Base-by-base conservation (phyloP, 2,797 vertebrate genomes). In the Chloroceryle amazona region DNA sequence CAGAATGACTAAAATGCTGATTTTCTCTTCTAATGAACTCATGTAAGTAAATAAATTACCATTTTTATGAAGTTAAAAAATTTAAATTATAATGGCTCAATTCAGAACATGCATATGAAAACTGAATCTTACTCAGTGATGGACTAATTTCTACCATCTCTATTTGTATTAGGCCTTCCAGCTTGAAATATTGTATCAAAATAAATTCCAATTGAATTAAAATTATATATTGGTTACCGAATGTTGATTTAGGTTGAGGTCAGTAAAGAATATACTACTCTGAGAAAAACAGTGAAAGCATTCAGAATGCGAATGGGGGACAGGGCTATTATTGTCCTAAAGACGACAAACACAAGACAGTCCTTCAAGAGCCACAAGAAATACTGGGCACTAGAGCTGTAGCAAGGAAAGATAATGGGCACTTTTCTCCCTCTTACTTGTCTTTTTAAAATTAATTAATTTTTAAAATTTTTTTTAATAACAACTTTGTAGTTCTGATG, bases 51-150 rank as follows among this genome's bases (percentile, higher is more conserved):
- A 96, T 88, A 91, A 88, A 94, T 93, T 75, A 75, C 16, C 41
- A 55, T 83, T 90, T 78, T 95, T 93, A 94, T 90, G 63, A 87
- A 87, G 55, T 84, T 85, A 37, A 93, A 92, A 75, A 33, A 82
- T 76, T 72, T 89, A 89, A 92, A 95, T 85, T 19, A 85, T 76
- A 93, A 89, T 52, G 9, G 67, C 14, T 26, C 39, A 73, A 80
- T 82, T 91, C 71, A 79, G 35, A 76, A 79, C 26, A 47, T 60
- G 67, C 12, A 19, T 37, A 76, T 13, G 55, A 73, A 49, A 67
- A 85, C 13, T 58, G 46, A 55, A 62, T 82, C 35, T 83, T 67
- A 33, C 9, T 62, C 37, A 62, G 10, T 44, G 33, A 60, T 51
- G 9, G 41, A 51, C 31, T 74, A 61, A 35, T 83, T 91, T 91